Evolutionary conservation across 1,140 invertebrate genomes (phyloP), one percentile per base, ranked within the genome.

Genomic region (Cherax quadricarinatus): DNA sequence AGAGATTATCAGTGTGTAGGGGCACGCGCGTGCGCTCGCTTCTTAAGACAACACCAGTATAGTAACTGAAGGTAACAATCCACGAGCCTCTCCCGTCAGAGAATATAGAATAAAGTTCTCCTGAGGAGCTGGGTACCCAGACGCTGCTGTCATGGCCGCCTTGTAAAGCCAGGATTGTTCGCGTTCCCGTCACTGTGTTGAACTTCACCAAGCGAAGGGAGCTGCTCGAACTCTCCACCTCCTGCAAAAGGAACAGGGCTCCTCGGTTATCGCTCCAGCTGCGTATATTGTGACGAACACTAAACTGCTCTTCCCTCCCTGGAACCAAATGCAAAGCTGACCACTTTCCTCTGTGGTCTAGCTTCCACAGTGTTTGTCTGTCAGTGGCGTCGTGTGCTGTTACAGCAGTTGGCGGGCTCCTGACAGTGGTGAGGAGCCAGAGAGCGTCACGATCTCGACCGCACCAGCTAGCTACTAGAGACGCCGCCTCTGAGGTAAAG

Each of bases 361-460:
- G 49, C 85, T 86, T 86, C 85, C 85, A 86, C 14, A 86, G 70
- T 2, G 85, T 86, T 66, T 86, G 85, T 48, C 60, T 24, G 21
- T 21, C 49, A 3, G 9, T 41, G 49, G 12, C 41, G 21, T 16
- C 81, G 21, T 18, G 12, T 18, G 10, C 18, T 5, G 14, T 18
- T 6, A 57, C 53, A 7, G 53, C 53, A 57, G 62, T 5, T 30
- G 70, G 70, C 0, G 70, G 24, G 4, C 70, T n/a, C 16, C 9
- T 30, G 66, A 75, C 85, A 14, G 70, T 12, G 14, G 85, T 73
- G 4, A 86, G 70, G 41, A 86, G 70, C 85, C 85, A 86, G 70
- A 86, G 62, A 18, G 85, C 41, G 85, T 86, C 85, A 24, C 70
- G 85, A 5, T 30, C 66, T 48, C 41, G 18, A 3, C 85, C 85